Evolutionary conservation across 2,888 invertebrate genomes (phyloP), one percentile per base, ranked within the genome.

Genomic region (Ophioninae sp.): DNA sequence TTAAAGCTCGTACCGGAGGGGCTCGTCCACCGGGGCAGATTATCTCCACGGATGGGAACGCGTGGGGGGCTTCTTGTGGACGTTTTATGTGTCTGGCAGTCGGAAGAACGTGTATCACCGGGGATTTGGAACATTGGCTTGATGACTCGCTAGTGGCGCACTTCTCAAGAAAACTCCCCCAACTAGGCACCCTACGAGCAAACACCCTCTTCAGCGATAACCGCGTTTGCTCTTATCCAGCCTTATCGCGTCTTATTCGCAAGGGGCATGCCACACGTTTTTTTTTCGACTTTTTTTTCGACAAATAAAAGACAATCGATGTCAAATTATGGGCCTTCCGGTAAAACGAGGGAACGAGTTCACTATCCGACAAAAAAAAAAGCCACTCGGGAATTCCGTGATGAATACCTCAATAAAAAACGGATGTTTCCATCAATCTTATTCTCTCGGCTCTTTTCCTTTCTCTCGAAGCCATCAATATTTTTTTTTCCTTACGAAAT

Each of bases 41-140:
- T 87, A 87, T 85, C 83, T 82, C 79, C 64, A 76, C 39, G 85
- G 78, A 44, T 65, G 44, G 39, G 74, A 59, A 74, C 61, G 71
- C 75, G 72, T 74, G 73, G 72, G 81, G 79, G 74, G 2, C 3
- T 30, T 3, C 3, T 30, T 30, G 65, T 20, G 65, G 79, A 73
- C 81, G 76, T 89, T 86, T 90, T 89, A 89, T 90, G 89, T 87
- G 87, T 88, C 88, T 90, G 88, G 87, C 83, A 88, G 87, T 85
- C 85, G 82, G 78, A 87, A 88, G 86, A 87, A 87, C 88, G 88
- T 88, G 88, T 88, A 89, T 89, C 89, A 89, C 88, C 82, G 83
- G 88, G 89, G 89, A 90, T 90, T 90, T 86, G 77, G 88, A 88
- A 88, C 87, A 89, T 88, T 88, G 88, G 85, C 79, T 84, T 82